These are phyloP conservation scores for Cyanistes caeruleus DNA, from an alignment of 2,113 vertebrate genomes.

Conservation along the genomic window DNA sequence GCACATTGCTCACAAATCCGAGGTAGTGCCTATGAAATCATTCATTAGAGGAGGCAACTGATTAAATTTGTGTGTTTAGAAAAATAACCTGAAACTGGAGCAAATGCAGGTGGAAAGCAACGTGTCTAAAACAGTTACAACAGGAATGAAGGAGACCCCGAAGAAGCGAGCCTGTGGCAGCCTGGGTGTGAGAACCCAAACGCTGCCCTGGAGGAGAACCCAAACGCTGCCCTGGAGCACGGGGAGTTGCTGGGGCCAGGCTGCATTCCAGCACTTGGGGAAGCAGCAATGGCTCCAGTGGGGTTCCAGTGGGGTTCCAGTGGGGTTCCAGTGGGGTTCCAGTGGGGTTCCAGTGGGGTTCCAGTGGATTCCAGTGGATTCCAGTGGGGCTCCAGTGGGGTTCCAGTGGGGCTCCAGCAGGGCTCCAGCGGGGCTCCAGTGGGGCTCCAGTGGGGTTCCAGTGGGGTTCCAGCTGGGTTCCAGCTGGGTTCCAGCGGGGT, in stretches of 20 bases:
- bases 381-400: background rate
- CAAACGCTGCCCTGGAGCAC: rapidly evolving
- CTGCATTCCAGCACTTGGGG: rapidly evolving
- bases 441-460: background rate
- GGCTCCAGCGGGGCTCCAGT: background rate
- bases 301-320: background rate
- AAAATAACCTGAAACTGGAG: background rate
- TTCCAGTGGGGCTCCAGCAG: too few relatives aligned
- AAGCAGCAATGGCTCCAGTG: rapidly evolving
- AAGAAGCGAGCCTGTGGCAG: background rate
- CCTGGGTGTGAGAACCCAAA: background rate
- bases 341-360: background rate
- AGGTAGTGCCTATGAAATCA: background rate
- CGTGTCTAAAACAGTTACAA: background rate
- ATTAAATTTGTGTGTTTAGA: background rate
- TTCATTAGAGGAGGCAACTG: background rate
- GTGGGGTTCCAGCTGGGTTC: background rate
- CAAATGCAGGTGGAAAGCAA: background rate
- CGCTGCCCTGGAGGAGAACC: rapidly evolving
- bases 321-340: background rate
- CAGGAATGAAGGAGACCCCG: background rate
- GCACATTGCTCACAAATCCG: background rate
- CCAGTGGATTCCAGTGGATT: background rate
- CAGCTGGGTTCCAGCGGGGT: background rate
- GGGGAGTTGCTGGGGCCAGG: background rate